Base-by-base conservation (phyloP, 2,888 invertebrate genomes). In the Microctonus aethiopoides region DNA sequence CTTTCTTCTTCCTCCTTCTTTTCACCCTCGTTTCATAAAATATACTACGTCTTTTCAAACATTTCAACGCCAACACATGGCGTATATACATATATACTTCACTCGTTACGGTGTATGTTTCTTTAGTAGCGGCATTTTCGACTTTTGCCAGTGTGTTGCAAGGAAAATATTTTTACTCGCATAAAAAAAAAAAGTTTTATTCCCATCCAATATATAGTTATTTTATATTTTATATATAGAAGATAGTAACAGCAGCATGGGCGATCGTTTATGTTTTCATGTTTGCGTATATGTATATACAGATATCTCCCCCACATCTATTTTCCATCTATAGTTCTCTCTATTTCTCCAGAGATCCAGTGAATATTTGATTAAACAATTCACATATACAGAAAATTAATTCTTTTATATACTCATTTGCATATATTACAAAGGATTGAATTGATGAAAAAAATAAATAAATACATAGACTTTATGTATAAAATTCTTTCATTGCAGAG, bases 11-110 rank as follows among this genome's bases (percentile, higher is more conserved):
- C 16, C n/a, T 20, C 46, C 39, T 39, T 36, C 13, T 39, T 13
- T 56, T 29, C 56, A 57, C 54, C 41, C 62, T 34, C 24, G 32
- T 52, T 22, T 39, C 60, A 61, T 22, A 24, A 24, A 39, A 36
- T 24, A 61, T 51, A 46, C 16, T 51, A 11, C 34, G 22, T 34
- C 51, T 16, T 64, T 52, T 24, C 10, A 22, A 54, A 32, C 22
- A 32, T 32, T 51, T 52, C 34, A 52, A 16, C 16, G 46, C 20
- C 16, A 46, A n/a, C 46, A 46, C 20, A 46, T 46, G 46, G 46
- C 46, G 16, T 9, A 13, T 46, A 16, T 46, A 46, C 46, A 46
- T 46, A 46, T 20, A 46, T 1, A 46, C 16, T 46, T 7, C 16
- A 3, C 46, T 46, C 20, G 46, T 46, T 46, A 46, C 7, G 16